phyloP scores from a whole-genome alignment of 2,888 invertebrate genomes.

The Phrixothrix hirtus region DNA sequence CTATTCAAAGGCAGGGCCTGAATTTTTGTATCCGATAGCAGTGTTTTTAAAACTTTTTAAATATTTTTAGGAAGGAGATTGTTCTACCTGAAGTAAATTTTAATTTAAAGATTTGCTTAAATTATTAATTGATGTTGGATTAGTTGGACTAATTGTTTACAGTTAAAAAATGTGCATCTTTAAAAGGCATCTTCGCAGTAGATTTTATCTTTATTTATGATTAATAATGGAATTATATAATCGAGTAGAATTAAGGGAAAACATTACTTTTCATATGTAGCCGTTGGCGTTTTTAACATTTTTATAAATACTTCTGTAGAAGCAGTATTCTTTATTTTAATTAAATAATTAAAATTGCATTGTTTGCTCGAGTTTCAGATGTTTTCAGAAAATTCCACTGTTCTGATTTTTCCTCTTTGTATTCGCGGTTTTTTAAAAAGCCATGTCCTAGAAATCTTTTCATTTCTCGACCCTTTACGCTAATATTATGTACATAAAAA shows the following conservation, averaged over 20 bases:
- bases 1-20: not conserved
- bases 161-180: too few species aligned
- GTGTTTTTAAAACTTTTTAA: not conserved
- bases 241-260: too few species aligned
- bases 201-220: too few species aligned
- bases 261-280: too few species aligned
- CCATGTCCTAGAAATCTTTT: not conserved
- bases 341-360: conserved; percentile 41
- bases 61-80: too few species aligned
- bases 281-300: too few species aligned
- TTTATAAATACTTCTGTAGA: not conserved
- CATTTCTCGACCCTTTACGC: not conserved
- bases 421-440: not conserved
- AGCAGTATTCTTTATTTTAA: conserved; percentile 33
- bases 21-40: not conserved
- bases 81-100: too few species aligned
- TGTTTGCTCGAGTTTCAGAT: conserved; percentile 22
- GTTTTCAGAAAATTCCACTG: not conserved
- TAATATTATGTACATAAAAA: not conserved
- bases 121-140: too few species aligned
- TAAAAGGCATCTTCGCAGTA: too few species aligned
- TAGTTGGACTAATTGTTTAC: too few species aligned
- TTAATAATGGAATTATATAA: too few species aligned
- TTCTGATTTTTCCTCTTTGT: conserved; percentile 1
- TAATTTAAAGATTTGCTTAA: too few species aligned